These are phyloP conservation scores for Turnix velox DNA, from an alignment of 2,113 vertebrate species.

Conservation along the genomic window DNA sequence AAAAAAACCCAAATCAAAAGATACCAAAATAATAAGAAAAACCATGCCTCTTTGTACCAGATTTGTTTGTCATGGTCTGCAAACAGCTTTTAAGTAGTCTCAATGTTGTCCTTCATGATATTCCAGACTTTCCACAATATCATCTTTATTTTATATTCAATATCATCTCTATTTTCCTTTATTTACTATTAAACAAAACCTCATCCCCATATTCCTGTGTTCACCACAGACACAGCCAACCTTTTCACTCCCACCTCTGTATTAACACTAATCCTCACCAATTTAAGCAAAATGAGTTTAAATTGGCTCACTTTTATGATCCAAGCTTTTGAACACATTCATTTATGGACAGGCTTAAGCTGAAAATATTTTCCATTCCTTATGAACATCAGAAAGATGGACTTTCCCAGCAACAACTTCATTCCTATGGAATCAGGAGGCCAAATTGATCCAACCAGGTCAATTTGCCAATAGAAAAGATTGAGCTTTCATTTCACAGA, in stretches of 20 bases:
- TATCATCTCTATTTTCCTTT: background rate
- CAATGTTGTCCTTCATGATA: background rate
- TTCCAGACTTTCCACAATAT: background rate
- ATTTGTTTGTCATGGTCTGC: background rate
- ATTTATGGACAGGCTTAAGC: background rate
- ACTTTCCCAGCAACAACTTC: background rate
- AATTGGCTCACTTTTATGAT: background rate
- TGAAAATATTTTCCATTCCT: background rate
- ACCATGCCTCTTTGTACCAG: background rate
- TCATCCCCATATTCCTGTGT: too few species aligned
- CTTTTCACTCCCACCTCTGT: background rate
- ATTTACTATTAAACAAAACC: background rate
- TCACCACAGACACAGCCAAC: background rate
- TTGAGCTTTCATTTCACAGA: background rate
- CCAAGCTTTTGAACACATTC: background rate
- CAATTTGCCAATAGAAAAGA: background rate
- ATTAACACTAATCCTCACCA: background rate
- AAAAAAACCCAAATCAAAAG: background rate
- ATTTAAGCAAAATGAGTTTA: background rate
- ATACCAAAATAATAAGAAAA: background rate
- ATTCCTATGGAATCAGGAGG: background rate
- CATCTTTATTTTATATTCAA: background rate
- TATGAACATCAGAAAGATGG: background rate
- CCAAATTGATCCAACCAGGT: background rate
- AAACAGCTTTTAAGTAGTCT: background rate